Conservation (phyloP, 2,888 invertebrate species). For the Priocnemis perturbator region DNA sequence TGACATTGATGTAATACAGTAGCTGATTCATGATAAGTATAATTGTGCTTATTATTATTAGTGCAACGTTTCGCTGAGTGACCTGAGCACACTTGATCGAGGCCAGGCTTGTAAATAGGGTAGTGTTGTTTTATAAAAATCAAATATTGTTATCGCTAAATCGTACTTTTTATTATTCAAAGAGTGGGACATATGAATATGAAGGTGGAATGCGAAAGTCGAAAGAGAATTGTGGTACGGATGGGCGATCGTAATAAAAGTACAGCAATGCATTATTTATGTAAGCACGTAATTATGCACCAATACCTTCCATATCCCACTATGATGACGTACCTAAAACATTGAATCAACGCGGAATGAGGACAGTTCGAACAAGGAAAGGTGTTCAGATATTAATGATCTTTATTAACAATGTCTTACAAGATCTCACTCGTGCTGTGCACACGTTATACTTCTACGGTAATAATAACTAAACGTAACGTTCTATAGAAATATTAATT, state of each 20-base stretch:
- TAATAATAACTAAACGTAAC: slow-evolving; percentile 43
- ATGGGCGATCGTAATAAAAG: slow-evolving; percentile 61
- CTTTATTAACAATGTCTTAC: slow-evolving; percentile 61
- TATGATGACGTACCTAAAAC: not conserved
- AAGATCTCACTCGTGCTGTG: slow-evolving; percentile 40
- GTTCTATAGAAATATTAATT: slow-evolving; percentile 39
- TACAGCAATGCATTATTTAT: slow-evolving; percentile 53
- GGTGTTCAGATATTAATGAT: slow-evolving; percentile 20
- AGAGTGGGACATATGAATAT: slow-evolving; percentile 36
- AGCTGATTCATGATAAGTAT: no score
- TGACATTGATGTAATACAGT: no score
- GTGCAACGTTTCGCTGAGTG: slow-evolving; percentile 32
- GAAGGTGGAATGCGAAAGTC: slow-evolving; percentile 40
- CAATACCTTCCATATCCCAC: not conserved
- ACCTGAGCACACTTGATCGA: slow-evolving; percentile 40
- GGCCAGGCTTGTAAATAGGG: slow-evolving; percentile 58
- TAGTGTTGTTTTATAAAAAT: slow-evolving; percentile 62
- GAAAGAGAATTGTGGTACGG: slow-evolving; percentile 51
- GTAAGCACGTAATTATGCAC: slow-evolving; percentile 18
- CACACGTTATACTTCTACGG: slow-evolving; percentile 26
- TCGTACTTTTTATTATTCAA: slow-evolving; percentile 58
- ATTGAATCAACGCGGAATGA: no score
- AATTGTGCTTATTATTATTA: slow-evolving; percentile 3
- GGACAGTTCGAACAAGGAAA: not conserved
- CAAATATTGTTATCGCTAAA: slow-evolving; percentile 58